A percentile compares a stretch with the other conserved stretches of the same genome.
phyloP scores from a whole-genome alignment of 2,113 vertebrate species.

The Brienomyrus brachyistius region DNA sequence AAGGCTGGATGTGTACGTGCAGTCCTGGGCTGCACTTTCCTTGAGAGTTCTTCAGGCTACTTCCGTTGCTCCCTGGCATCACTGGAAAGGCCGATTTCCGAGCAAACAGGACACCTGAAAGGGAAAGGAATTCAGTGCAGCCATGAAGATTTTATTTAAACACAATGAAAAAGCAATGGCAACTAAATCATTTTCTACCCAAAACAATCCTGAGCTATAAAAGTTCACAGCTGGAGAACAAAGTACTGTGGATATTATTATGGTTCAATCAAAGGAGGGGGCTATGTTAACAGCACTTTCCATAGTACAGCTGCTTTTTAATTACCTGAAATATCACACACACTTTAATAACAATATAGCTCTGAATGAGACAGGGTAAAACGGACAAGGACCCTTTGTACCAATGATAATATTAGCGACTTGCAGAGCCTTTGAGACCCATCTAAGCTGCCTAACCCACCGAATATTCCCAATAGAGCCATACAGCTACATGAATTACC shows the following conservation, averaged over 20 bases:
- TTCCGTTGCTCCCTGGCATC: conserved; percentile 45
- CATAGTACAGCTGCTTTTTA: neutral
- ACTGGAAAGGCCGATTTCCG: conserved; percentile 61
- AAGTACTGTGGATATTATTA: neutral
- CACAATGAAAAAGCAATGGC: neutral
- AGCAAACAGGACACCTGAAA: conserved; percentile 76
- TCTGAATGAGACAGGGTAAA: neutral
- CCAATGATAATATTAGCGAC: neutral
- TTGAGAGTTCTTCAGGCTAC: conserved; percentile 51
- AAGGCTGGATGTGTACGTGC: conserved; percentile 51
- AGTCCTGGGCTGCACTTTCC: conserved; percentile 54
- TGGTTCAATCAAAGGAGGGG: neutral
- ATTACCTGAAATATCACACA: neutral
- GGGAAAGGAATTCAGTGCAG: conserved; percentile 4
- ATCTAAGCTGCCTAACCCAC: conserved; percentile 22
- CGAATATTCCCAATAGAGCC: conserved; percentile 34
- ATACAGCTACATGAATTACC: conserved; percentile 34
- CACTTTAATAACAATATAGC: neutral
- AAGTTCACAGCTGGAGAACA: neutral
- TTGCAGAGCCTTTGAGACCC: conserved; percentile 31
- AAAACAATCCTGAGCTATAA: neutral
- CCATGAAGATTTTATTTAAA: neutral
- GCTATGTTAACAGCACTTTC: neutral
- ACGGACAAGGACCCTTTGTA: neutral
- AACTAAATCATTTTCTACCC: neutral